These are phyloP conservation scores for Nasonia longicornis DNA, from an alignment of 1,140 invertebrate genomes.

Conservation along the genomic window DNA sequence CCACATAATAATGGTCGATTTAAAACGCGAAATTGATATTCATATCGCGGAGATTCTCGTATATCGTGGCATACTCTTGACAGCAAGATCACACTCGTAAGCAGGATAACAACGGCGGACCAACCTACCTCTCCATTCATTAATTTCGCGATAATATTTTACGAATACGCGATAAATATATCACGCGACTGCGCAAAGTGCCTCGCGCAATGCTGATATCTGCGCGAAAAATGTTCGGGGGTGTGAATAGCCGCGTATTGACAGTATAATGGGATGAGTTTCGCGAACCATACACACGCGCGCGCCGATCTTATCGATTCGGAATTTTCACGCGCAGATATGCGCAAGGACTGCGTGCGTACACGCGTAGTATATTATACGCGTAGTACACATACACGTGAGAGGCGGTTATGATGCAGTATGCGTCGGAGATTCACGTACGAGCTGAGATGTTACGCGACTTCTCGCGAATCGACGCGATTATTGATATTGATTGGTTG, in stretches of 20 bases:
- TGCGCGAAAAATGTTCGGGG: background rate
- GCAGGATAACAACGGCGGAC: background rate
- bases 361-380: no score
- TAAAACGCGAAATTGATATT: no score
- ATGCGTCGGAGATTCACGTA: background rate
- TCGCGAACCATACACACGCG: background rate
- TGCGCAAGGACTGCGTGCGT: no score
- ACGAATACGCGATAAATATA: background rate
- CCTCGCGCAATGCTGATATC: background rate
- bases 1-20: no score
- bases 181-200: background rate
- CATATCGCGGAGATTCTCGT: no score
- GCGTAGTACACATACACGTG: background rate
- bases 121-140: background rate
- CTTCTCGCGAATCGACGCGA: background rate
- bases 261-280: background rate
- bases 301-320: background rate
- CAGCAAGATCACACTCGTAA: background rate
- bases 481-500: slow-evolving; percentile 1
- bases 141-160: background rate
- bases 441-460: background rate
- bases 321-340: background rate
- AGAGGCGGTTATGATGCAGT: background rate
- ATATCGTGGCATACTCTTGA: no score
- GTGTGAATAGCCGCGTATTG: background rate